Evolutionary conservation across 2,888 invertebrate species (phyloP).

Genomic region (Coleophora deauratella): DNA sequence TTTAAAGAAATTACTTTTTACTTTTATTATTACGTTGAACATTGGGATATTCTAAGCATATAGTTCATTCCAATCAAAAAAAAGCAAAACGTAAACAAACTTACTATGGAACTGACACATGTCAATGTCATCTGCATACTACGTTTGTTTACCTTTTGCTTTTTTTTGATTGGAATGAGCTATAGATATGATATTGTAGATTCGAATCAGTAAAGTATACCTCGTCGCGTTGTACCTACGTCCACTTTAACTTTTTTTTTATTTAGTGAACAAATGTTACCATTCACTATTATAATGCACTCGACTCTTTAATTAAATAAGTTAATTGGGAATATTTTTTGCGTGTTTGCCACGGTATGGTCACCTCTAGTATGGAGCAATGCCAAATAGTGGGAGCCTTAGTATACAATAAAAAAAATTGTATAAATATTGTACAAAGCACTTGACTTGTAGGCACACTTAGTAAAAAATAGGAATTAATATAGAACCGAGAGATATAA

Average conservation of each 20-base stretch:
- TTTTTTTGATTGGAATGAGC: too few species aligned
- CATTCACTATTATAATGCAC: conserved; percentile 66
- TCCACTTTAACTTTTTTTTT: conserved; percentile 27
- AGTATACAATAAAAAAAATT: conserved; percentile 49
- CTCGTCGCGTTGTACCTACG: not conserved
- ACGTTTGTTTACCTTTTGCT: too few species aligned
- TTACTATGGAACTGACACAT: too few species aligned
- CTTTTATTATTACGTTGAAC: too few species aligned
- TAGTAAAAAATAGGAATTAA: too few species aligned
- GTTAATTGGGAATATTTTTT: conserved; percentile 49
- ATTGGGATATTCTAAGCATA: too few species aligned
- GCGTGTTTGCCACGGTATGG: conserved; percentile 13
- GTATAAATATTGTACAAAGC: conserved; percentile 67
- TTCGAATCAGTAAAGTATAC: too few species aligned
- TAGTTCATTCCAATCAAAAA: too few species aligned
- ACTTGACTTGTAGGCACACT: conserved; percentile 65
- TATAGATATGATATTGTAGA: too few species aligned
- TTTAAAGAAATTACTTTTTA: too few species aligned
- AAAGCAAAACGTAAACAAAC: too few species aligned
- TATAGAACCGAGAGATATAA: conserved; percentile 55
- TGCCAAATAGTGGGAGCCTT: conserved; percentile 29
- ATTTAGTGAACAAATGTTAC: conserved; percentile 71
- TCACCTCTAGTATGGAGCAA: not conserved
- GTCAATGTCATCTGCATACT: too few species aligned
- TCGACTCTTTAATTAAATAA: conserved; percentile 53